phyloP scores from a whole-genome alignment of 2,113 vertebrate species.

The Mobula birostris region DNA sequence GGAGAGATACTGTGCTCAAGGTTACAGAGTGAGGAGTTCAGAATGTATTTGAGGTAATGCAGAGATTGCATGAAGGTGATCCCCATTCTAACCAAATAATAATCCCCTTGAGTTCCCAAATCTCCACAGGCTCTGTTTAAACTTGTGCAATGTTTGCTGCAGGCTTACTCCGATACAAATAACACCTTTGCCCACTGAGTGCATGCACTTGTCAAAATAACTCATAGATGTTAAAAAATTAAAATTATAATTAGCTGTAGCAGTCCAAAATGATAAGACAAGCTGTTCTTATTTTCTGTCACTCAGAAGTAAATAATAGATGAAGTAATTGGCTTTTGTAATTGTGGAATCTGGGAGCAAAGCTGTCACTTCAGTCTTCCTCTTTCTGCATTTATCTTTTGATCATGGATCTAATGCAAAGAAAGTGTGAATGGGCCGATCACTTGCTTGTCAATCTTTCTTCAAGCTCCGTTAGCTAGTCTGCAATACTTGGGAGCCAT shows the following conservation, averaged over 20 bases:
- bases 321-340: conserved; percentile 29
- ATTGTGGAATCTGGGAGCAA: conserved; percentile 18
- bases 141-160: not conserved
- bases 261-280: not conserved
- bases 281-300: conserved; percentile 23
- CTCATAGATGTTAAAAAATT: conserved; percentile 25
- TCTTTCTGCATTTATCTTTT: conserved; percentile 14
- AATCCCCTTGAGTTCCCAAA: not conserved
- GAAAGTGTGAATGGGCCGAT: not conserved
- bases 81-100: conserved; percentile 10
- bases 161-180: not conserved
- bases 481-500: conserved; percentile 1
- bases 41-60: conserved; percentile 15
- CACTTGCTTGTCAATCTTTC: conserved; percentile 27
- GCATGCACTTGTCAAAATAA: conserved; percentile 11
- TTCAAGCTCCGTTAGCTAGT: not conserved
- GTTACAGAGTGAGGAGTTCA: conserved; percentile 23
- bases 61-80: conserved; percentile 18
- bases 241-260: conserved; percentile 25
- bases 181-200: not conserved
- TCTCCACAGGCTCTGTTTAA: not conserved
- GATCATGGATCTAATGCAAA: conserved; percentile 13
- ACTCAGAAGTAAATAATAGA: conserved; percentile 24
- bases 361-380: conserved; percentile 14
- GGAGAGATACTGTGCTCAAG: conserved; percentile 6